Conservation (phyloP, 2,888 invertebrate species). For the Oscheius sp. region DNA sequence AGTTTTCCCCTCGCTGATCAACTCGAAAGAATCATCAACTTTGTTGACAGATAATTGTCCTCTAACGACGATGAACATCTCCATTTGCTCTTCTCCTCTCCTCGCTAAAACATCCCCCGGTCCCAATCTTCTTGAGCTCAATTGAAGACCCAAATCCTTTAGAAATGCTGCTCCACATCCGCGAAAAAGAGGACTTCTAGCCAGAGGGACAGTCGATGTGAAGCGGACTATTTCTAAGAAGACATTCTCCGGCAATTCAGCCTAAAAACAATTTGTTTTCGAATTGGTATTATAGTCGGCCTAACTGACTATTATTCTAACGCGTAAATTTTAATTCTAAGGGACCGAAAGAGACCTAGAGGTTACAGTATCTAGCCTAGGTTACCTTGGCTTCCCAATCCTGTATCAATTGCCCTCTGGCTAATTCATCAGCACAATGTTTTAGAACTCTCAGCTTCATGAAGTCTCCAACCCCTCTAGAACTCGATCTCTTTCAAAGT, state of each 20-base stretch:
- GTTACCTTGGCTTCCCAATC: slow-evolving; percentile 41
- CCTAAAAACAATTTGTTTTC: too few relatives aligned
- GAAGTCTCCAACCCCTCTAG: slow-evolving; percentile 32
- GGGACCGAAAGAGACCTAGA: too few relatives aligned
- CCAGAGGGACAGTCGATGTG: slow-evolving; percentile 27
- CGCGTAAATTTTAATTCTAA: too few relatives aligned
- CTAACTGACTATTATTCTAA: too few relatives aligned
- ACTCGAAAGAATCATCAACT: not conserved
- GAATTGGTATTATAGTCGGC: too few relatives aligned
- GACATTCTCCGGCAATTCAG: slow-evolving; percentile 35
- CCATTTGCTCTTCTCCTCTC: slow-evolving; percentile 40
- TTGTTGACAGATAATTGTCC: slow-evolving; percentile 1
- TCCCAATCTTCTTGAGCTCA: slow-evolving; percentile 25
- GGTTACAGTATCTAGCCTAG: too few relatives aligned
- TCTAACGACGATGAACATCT: slow-evolving; percentile 26
- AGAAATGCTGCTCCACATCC: slow-evolving; percentile 15
- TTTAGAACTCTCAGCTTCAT: slow-evolving; percentile 37
- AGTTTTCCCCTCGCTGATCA: not conserved
- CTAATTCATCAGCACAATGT: slow-evolving; percentile 43
- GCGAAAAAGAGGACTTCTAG: slow-evolving; percentile 11
- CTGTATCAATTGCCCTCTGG: slow-evolving; percentile 34
- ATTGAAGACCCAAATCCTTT: not conserved
- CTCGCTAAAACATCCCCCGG: slow-evolving; percentile 47
- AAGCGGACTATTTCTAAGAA: slow-evolving; percentile 39
- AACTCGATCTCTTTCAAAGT: not conserved